Conservation (phyloP, 2,113 vertebrate species). For the Cricetomys ansorgei region DNA sequence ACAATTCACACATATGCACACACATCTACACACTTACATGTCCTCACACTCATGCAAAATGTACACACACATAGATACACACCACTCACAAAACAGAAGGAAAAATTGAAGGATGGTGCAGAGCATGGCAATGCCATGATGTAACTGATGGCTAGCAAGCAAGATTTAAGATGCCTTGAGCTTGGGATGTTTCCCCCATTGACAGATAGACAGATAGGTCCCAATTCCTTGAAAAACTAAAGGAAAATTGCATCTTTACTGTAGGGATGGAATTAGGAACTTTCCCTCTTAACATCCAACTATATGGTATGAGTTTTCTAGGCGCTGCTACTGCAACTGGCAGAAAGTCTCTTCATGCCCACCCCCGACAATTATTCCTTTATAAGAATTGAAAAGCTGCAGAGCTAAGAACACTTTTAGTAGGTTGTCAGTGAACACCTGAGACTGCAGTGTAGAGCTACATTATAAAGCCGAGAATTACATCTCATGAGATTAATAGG, state of each 20-base stretch:
- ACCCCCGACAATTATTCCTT: neutral
- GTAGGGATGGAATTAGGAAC: neutral
- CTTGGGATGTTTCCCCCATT: too few relatives aligned
- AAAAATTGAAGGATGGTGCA: neutral
- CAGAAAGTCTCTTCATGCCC: neutral
- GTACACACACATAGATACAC: too few relatives aligned
- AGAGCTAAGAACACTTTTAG: neutral
- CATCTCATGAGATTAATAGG: conserved; percentile 45
- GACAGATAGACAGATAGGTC: neutral
- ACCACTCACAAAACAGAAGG: neutral
- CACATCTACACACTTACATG: neutral
- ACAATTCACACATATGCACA: neutral
- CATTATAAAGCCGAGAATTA: conserved; percentile 17
- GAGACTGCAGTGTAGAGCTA: neutral
- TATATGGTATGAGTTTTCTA: neutral
- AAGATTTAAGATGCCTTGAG: neutral
- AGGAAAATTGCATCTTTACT: neutral
- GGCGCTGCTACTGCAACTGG: neutral
- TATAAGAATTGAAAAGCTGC: neutral
- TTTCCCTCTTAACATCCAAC: neutral
- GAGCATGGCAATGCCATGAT: too few relatives aligned
- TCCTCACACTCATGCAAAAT: neutral
- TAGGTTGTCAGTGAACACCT: conserved; percentile 43
- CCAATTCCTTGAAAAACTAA: neutral
- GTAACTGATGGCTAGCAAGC: neutral